Conservation (phyloP, 2,113 vertebrate genomes). For the Aphyosemion australe region DNA sequence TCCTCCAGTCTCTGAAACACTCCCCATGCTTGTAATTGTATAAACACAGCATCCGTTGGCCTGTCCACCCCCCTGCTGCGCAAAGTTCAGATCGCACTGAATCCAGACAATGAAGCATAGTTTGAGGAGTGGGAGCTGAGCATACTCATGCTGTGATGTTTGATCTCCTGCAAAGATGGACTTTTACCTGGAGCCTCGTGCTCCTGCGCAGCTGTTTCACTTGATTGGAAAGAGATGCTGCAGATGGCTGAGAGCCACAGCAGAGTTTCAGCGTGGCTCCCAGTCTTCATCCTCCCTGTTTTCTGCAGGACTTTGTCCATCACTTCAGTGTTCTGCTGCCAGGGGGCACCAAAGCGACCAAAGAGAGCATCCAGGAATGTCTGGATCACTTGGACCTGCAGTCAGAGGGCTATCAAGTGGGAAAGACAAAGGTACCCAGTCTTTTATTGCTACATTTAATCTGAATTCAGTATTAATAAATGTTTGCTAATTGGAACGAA, state of each 20-base stretch:
- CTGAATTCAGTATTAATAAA: background rate
- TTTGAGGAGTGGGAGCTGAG: conserved; percentile 56
- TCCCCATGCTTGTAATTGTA: conserved; percentile 74
- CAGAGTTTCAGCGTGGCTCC: background rate
- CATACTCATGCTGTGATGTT: conserved; percentile 73
- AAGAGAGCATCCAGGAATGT: conserved; percentile 85
- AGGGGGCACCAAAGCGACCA: conserved; percentile 79
- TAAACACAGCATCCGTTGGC: conserved; percentile 77
- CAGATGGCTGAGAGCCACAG: background rate
- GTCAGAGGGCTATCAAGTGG: conserved; percentile 92
- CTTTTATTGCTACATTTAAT: background rate
- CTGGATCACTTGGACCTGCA: conserved; percentile 83
- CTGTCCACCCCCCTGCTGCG: conserved; percentile 60
- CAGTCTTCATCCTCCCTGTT: conserved; percentile 16
- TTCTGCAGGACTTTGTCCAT: conserved; percentile 88
- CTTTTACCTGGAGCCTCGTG: conserved; percentile 60
- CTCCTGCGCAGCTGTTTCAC: conserved; percentile 18
- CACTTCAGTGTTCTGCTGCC: conserved; percentile 92
- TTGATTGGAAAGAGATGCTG: background rate
- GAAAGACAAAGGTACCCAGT: conserved; percentile 88
- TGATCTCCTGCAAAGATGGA: conserved; percentile 44
- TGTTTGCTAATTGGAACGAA: too few relatives aligned
- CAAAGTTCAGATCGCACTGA: conserved; percentile 53
- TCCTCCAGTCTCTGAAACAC: conserved; percentile 58
- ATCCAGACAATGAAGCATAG: conserved; percentile 68